phyloP scores from a whole-genome alignment of 1,140 invertebrate genomes.

The Zaprionus ghesquierei region DNA sequence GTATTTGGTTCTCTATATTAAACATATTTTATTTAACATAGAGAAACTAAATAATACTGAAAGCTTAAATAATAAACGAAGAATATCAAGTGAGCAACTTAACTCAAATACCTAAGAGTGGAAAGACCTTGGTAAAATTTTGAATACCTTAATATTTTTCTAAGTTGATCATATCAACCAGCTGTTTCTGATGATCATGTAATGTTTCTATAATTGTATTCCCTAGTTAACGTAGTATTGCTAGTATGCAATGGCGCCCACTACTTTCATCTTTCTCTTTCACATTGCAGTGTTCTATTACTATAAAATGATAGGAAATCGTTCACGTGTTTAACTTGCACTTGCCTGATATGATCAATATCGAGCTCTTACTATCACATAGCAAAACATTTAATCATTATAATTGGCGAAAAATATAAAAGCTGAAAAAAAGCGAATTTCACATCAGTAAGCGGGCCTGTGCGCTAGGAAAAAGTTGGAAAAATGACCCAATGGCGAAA shows the following conservation, averaged over 20 bases:
- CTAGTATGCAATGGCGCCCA: background rate
- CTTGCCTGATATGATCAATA: slow-evolving; percentile 38
- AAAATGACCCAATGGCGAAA: slow-evolving; percentile 47
- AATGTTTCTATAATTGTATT: no score
- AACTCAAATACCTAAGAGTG: no score
- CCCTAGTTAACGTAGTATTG: background rate
- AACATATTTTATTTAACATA: no score
- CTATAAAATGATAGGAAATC: slow-evolving; percentile 15
- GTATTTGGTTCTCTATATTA: no score
- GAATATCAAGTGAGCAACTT: no score
- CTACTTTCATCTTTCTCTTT: background rate
- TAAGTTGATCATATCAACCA: no score
- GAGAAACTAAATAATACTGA: no score
- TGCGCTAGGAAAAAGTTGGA: slow-evolving; percentile 14
- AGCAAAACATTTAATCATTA: slow-evolving; percentile 59
- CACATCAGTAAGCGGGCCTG: slow-evolving; percentile 35
- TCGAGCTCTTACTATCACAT: slow-evolving; percentile 44
- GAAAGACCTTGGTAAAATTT: no score
- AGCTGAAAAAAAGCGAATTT: slow-evolving; percentile 27
- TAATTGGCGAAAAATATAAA: slow-evolving; percentile 69
- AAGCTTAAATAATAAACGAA: no score
- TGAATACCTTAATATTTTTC: no score
- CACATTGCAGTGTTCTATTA: slow-evolving; percentile 9
- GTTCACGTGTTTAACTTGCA: slow-evolving; percentile 34
- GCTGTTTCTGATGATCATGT: no score